Conservation (phyloP, 2,888 invertebrate genomes). For the Melipona beecheii region DNA sequence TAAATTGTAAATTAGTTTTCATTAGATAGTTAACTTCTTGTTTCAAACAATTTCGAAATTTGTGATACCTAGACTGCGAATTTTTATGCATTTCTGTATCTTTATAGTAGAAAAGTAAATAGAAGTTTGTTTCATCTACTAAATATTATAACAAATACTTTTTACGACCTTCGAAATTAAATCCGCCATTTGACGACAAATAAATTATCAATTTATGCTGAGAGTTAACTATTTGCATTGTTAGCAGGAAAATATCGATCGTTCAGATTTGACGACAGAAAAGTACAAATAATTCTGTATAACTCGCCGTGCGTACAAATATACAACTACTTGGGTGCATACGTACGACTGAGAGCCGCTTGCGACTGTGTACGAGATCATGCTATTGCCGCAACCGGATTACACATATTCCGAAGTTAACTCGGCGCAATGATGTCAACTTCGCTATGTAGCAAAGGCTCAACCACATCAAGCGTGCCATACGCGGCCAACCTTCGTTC, state of each 20-base stretch:
- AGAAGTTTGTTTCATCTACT: too few species aligned
- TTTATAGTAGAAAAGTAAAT: too few species aligned
- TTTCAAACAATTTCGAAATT: not conserved
- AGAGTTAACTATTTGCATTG: too few species aligned
- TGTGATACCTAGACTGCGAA: not conserved
- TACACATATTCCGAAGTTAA: slow-evolving; percentile 25
- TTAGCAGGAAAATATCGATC: not conserved
- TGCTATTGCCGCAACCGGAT: slow-evolving; percentile 1
- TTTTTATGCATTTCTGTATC: too few species aligned
- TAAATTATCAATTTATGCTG: too few species aligned
- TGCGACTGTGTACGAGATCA: not conserved
- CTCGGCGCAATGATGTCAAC: slow-evolving; percentile 58
- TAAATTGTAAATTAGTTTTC: too few species aligned
- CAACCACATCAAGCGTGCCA: slow-evolving; percentile 32
- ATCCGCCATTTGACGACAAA: too few species aligned
- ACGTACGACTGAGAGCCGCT: not conserved
- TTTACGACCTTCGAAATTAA: too few species aligned
- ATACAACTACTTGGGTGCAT: not conserved
- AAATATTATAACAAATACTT: too few species aligned
- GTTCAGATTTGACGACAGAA: not conserved
- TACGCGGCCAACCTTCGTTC: slow-evolving; percentile 20
- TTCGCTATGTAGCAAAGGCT: slow-evolving; percentile 54
- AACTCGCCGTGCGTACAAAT: not conserved
- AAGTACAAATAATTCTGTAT: too few species aligned
- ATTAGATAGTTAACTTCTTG: not conserved